Evolutionary conservation across 2,113 vertebrate genomes (phyloP).

Genomic region (Trachemys scripta): DNA sequence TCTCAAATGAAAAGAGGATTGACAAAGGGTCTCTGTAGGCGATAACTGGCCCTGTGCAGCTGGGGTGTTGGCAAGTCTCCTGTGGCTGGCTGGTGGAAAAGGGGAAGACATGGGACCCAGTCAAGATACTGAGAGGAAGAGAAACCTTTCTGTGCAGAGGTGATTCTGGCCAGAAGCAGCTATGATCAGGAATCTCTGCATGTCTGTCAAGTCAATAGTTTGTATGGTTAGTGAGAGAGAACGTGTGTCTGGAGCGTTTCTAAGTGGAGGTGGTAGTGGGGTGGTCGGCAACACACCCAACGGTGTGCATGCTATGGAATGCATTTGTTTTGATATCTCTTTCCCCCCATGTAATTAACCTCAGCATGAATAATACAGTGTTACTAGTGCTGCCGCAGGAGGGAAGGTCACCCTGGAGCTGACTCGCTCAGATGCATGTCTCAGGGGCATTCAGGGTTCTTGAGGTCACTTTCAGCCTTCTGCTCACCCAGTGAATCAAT

Average conservation of each 20-base stretch:
- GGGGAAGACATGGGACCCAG: background rate
- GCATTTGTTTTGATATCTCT: fast-evolving
- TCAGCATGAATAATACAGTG: background rate
- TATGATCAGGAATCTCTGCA: background rate
- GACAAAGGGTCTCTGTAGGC: background rate
- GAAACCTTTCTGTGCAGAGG: background rate
- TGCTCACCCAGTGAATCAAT: fast-evolving
- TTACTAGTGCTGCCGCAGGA: background rate
- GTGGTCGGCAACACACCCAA: background rate
- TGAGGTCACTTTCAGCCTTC: slow-evolving; percentile 1
- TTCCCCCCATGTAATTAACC: slow-evolving; percentile 17
- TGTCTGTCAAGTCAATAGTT: fast-evolving
- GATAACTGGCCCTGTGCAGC: background rate
- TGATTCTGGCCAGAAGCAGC: background rate
- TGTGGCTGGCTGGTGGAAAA: background rate
- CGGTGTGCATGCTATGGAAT: fast-evolving
- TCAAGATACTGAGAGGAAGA: background rate
- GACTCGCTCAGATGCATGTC: slow-evolving; percentile 32
- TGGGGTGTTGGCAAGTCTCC: background rate
- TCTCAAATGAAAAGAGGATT: background rate
- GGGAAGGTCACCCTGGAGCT: background rate
- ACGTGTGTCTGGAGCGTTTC: fast-evolving
- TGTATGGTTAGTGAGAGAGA: background rate
- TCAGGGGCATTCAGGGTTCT: background rate
- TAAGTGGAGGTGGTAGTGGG: no score